Evolutionary conservation across 2,888 invertebrate species (phyloP).

Genomic region (Oscheius onirici): DNA sequence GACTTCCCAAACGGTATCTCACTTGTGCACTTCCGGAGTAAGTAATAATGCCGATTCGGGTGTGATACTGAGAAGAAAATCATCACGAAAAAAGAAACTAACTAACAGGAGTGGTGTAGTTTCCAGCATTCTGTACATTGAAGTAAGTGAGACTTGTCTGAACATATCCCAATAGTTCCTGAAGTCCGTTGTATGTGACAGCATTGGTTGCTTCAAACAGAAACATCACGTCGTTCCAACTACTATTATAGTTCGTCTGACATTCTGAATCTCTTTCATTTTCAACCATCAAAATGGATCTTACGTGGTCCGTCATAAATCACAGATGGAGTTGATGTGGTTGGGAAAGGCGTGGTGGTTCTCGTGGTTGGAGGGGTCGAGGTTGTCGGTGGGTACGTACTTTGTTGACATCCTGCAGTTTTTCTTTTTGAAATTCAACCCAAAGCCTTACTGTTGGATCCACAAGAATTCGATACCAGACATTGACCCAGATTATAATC

Average conservation of each 20-base stretch:
- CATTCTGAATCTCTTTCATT: neutral
- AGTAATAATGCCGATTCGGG: constrained; percentile 23
- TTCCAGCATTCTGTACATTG: constrained; percentile 14
- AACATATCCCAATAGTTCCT: constrained; percentile 26
- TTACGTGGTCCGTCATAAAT: neutral
- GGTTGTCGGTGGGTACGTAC: too few species aligned
- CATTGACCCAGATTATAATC: neutral
- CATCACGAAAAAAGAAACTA: neutral
- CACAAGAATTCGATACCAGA: constrained; percentile 1
- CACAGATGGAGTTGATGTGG: neutral
- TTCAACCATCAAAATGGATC: neutral
- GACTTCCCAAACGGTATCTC: constrained; percentile 6
- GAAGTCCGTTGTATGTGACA: neutral
- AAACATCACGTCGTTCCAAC: constrained; percentile 33
- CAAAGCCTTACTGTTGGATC: neutral
- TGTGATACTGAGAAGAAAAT: constrained; percentile 22
- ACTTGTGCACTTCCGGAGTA: neutral
- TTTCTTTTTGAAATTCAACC: too few species aligned
- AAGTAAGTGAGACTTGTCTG: constrained; percentile 24
- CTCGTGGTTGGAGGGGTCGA: too few species aligned
- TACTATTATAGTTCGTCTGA: constrained; percentile 5
- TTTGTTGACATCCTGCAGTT: too few species aligned
- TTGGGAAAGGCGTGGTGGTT: neutral
- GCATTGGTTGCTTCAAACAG: constrained; percentile 11
- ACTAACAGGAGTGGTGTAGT: constrained; percentile 1